Evolutionary conservation across 1,140 invertebrate genomes (phyloP).

Genomic region (Amyelois transitella): DNA sequence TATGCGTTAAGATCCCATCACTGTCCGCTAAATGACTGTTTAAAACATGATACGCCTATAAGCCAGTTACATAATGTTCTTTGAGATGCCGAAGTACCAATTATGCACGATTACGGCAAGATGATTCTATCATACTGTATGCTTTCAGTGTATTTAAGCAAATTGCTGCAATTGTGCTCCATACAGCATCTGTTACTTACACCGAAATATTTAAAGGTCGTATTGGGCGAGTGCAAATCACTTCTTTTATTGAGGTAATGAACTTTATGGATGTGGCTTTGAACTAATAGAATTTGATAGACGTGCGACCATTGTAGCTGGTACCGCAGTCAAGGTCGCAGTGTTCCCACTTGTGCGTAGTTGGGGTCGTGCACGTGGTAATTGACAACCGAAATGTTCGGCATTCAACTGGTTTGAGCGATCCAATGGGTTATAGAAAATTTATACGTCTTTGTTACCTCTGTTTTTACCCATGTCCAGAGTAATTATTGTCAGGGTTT

Average conservation of each 20-base stretch:
- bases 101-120: conserved; percentile 1
- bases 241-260: conserved; percentile 46
- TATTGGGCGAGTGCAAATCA: conserved; percentile 28
- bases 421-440: conserved; percentile 1
- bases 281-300: conserved; percentile 61
- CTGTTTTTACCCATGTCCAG: too few relatives aligned
- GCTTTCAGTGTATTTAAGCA: neutral
- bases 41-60: neutral
- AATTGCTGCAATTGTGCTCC: conserved; percentile 4
- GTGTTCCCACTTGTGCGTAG: conserved; percentile 25
- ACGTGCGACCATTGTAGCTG: conserved; percentile 45
- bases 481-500: too few relatives aligned
- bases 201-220: conserved; percentile 19
- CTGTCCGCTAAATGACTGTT: neutral
- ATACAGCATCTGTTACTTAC: conserved; percentile 2
- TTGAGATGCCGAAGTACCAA: neutral
- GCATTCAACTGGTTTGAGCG: neutral
- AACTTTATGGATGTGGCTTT: conserved; percentile 61
- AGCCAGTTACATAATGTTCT: neutral
- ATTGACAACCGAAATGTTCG: neutral
- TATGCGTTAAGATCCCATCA: neutral
- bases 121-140: neutral
- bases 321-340: conserved; percentile 38
- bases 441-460: too few relatives aligned
- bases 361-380: neutral